A percentile compares a stretch with the other conserved stretches of the same genome.
These are phyloP conservation scores for Eustalomyia histrio DNA, from an alignment of 2,888 invertebrate species.

Conservation along the genomic window DNA sequence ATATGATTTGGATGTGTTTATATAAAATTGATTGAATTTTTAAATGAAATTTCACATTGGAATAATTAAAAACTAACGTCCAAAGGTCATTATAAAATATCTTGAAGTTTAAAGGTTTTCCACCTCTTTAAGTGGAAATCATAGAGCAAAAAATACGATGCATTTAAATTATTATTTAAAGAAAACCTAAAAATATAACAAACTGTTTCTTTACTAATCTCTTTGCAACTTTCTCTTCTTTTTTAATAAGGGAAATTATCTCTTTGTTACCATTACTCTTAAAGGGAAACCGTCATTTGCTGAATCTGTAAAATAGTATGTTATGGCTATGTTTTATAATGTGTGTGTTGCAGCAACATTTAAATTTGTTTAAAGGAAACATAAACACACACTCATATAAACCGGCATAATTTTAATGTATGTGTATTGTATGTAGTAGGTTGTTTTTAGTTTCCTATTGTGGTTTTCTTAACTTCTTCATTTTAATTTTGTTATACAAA, in stretches of 20 bases:
- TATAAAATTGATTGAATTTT: constrained; percentile 43
- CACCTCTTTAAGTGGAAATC: constrained; percentile 8
- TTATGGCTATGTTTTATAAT: not conserved
- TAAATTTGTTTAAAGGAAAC: not conserved
- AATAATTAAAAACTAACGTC: constrained; percentile 15
- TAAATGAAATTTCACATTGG: not conserved
- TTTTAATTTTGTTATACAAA: not conserved
- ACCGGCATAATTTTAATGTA: constrained; percentile 6
- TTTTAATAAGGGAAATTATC: constrained; percentile 28
- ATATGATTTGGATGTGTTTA: no score
- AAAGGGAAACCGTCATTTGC: not conserved
- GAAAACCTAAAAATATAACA: not conserved
- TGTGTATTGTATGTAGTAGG: not conserved
- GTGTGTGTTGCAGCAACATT: constrained; percentile 1
- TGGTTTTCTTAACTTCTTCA: not conserved
- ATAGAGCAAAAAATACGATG: not conserved
- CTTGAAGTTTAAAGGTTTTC: constrained; percentile 52
- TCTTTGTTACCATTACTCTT: constrained; percentile 27
- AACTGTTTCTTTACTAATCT: not conserved
- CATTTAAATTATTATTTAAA: not conserved
- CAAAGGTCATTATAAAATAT: constrained; percentile 57
- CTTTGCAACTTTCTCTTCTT: not conserved
- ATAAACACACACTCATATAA: not conserved
- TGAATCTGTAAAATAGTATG: constrained; percentile 35
- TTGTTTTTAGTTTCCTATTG: not conserved